phyloP scores from a whole-genome alignment of 2,797 vertebrate species.

The Oreonectes daqikongensis region DNA sequence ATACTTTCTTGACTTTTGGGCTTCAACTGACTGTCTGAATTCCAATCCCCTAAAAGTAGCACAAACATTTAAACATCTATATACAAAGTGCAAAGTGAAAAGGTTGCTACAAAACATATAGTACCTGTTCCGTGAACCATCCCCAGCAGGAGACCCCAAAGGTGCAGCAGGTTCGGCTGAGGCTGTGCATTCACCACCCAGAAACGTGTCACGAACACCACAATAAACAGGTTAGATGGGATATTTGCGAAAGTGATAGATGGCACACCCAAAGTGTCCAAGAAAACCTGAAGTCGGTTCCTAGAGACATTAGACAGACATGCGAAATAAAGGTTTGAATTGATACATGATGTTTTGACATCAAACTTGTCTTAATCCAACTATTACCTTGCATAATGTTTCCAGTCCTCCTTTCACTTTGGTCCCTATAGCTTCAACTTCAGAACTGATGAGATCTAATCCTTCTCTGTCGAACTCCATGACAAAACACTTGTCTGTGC shows the following conservation, averaged over 20 bases:
- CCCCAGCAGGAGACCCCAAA: constrained; percentile 80
- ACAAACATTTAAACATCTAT: background rate
- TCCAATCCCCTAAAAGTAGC: background rate
- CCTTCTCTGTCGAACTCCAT: constrained; percentile 74
- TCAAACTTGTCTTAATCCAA: background rate
- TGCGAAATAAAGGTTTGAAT: background rate
- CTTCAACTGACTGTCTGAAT: constrained; percentile 45
- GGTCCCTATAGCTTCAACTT: constrained; percentile 61
- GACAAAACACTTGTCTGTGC: constrained; percentile 46
- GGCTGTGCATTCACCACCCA: constrained; percentile 74
- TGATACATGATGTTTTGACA: background rate
- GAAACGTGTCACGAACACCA: constrained; percentile 74
- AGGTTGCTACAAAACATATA: background rate
- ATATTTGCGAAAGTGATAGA: constrained; percentile 59
- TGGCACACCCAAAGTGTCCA: constrained; percentile 75
- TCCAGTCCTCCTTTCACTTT: constrained; percentile 61
- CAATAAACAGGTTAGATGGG: constrained; percentile 71
- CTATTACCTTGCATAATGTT: constrained; percentile 63
- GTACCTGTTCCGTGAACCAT: constrained; percentile 66
- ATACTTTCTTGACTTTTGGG: background rate
- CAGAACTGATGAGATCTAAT: constrained; percentile 63
- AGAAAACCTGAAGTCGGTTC: constrained; percentile 71
- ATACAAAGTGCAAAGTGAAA: background rate
- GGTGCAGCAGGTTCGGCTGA: constrained; percentile 65
- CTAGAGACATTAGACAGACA: constrained; percentile 63